Base-by-base conservation (phyloP, 2,797 vertebrate genomes). In the Borostomias antarcticus region DNA sequence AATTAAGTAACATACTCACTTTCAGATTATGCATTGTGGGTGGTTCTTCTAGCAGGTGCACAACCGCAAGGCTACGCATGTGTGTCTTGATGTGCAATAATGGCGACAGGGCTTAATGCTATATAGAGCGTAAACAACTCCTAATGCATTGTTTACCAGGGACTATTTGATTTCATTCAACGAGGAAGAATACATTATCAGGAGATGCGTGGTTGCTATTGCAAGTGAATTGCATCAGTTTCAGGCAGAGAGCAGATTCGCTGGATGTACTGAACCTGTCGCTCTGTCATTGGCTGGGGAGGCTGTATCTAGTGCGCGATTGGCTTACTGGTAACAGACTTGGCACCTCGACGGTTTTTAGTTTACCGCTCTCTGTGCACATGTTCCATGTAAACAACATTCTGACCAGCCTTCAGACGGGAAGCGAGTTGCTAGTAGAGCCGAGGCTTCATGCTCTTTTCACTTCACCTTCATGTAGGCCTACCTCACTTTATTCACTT, bases 201-300 rank as follows among this genome's bases (percentile, higher is more conserved):
- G 85, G 53, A 64, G 62, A 78, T 80, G 74, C 78, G 74, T 86
- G 78, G 70, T 80, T 70, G 72, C 73, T 79, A 86, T 94, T 94
- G 91, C 93, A 91, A 86, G 77, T 79, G 82, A 85, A 83, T 94
- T 94, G 93, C 93, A 93, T 94, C 93, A 94, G 92, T 68, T 81
- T 62, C 67, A 70, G 50, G 69, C 81, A 66, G 67, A 51, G 1
- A 57, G 72, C 73, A 33, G 75, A 86, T 93, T 94, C 86, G 93
- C 82, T 83, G 79, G 40, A 28, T 45, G 32, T 25, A 30, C 64
- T 50, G 53, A 58, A 64, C 52, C 58, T 75, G 72, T 32, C 51
- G 69, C 4, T 30, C 53, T 51, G 17, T 78, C 8, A 93, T 93
- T 93, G 92, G 93, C 58, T 72, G 58, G 5, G 30, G 30, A 13